A percentile compares a stretch with the other conserved stretches of the same genome.
These are phyloP conservation scores for Gambusia affinis DNA, from an alignment of 2,113 vertebrate species.

Conservation along the genomic window DNA sequence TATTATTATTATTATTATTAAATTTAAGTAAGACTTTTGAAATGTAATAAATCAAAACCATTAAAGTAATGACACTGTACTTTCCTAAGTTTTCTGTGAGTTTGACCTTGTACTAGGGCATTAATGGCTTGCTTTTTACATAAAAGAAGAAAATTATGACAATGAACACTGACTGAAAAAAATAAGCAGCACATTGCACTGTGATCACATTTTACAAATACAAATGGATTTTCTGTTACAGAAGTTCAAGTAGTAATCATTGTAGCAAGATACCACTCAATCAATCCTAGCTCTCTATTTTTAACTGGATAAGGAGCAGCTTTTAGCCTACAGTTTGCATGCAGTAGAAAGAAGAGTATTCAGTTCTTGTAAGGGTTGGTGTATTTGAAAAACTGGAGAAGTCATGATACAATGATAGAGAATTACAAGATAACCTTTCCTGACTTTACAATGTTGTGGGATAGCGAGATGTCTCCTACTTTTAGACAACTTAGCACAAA, in stretches of 20 bases:
- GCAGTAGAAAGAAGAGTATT: constrained; percentile 11
- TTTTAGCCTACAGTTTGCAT: not conserved
- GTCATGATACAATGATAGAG: constrained; percentile 69
- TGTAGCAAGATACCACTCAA: too few species aligned
- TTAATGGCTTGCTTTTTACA: too few species aligned
- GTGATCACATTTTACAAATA: too few species aligned
- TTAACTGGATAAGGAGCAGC: too few species aligned
- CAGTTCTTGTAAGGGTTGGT: constrained; percentile 39
- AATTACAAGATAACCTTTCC: constrained; percentile 74
- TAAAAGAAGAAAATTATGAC: too few species aligned
- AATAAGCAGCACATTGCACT: too few species aligned
- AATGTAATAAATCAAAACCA: not conserved
- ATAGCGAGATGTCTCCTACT: constrained; percentile 38
- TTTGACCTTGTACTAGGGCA: too few species aligned
- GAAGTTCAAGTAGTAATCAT: too few species aligned
- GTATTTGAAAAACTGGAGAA: constrained; percentile 63
- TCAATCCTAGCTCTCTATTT: too few species aligned
- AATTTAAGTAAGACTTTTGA: not conserved
- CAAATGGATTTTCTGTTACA: too few species aligned
- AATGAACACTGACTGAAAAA: too few species aligned
- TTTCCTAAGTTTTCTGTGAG: not conserved
- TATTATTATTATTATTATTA: too few species aligned
- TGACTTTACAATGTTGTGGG: constrained; percentile 38
- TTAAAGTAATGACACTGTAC: not conserved
- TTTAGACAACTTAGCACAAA: constrained; percentile 14